Base-by-base conservation (phyloP, 2,113 vertebrate genomes). In the Oncorhynchus kisutch region DNA sequence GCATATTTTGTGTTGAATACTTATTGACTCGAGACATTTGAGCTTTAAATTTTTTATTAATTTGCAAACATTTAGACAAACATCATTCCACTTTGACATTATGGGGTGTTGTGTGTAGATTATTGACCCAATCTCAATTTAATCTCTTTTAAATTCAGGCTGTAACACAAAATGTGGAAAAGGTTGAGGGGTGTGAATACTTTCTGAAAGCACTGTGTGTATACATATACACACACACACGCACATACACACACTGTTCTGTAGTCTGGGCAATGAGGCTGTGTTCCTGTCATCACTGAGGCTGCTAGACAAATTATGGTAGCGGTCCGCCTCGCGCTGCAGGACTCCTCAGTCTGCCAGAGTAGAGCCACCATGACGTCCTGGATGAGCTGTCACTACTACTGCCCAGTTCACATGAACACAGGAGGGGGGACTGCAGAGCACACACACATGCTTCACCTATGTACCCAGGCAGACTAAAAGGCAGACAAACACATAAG, bases 371-470 rank as follows among this genome's bases (percentile, higher is more conserved):
- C 39, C 39, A 70, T 85, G 85, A 86, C 85, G 85, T 90, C 85
- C 81, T 87, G 88, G 89, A 91, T 91, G 90, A 89, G 88, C 90
- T 85, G 88, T 87, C 87, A 85, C 86, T 84, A 86, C 83, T 81
- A 75, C 82, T 82, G 78, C 84, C 60, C 71, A 84, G 81, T 89
- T 88, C 86, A 90, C 76, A 89, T 77, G 75, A 76, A 84, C 72
- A 73, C 76, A 16, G 24, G 48, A 64, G 39, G 31, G 34, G 64
- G 54, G 3, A 57, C 76, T 3, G 66, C 54, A 54, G 54, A 59
- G 66, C 68, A 75, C 24, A 78, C 70, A 25, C 51, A 70, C 27
- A 34, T 45, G 2, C 39, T 45, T 45, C 11, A 45, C 84, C 60
- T 68, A 84, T n/a, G 25, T 71, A 68, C 70, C 18, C 67, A 76